Evolutionary conservation across 2,113 vertebrate genomes (phyloP), one percentile per base, ranked within the genome.

Genomic region (Todiramphus saurophagus): DNA sequence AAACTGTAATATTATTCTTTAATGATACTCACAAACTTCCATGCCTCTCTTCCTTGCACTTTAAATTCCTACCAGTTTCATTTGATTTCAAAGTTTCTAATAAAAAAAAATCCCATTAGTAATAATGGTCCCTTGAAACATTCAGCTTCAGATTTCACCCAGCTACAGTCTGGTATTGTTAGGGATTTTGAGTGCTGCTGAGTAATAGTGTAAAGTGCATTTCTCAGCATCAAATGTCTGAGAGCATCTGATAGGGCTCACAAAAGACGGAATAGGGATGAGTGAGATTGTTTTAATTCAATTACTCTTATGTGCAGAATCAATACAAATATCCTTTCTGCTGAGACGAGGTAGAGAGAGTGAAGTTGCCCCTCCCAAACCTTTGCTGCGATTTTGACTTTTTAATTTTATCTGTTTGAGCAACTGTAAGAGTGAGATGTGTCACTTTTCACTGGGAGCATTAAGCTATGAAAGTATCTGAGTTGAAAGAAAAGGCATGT

Each of bases 31-130:
- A 31, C 50, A 87, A 87, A 82, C 53, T 84, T 76, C 83, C 82
- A 35, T 87, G 50, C 24, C 53, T 89, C 53, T 92, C 64, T 64
- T 84, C 50, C 77, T 82, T 84, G 58, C 44, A 83, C 59, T 95
- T 92, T 79, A 83, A 84, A 94, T 92, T 94, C 70, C 69, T 87
- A 41, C 44, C 10, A 55, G 48, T 93, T 93, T 95, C 82, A 91
- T 96, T 89, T 78, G 70, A 91, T 91, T 96, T 80, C 63, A 58
- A 83, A 80, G 73, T 72, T 80, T 94, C 90, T 84, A 84, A 85
- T 94, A 94, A 94, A 96, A 97, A 96, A 91, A 95, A 30, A 27
- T 8, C 66, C 81, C 70, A 79, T 96, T 95, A 89, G 74, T 85
- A 89, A 73, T 89, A 94, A 92, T 77, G 50, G 66, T 84, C 80